Evolutionary conservation across 2,113 vertebrate genomes (phyloP).

Genomic region (Phaetusa simplex): DNA sequence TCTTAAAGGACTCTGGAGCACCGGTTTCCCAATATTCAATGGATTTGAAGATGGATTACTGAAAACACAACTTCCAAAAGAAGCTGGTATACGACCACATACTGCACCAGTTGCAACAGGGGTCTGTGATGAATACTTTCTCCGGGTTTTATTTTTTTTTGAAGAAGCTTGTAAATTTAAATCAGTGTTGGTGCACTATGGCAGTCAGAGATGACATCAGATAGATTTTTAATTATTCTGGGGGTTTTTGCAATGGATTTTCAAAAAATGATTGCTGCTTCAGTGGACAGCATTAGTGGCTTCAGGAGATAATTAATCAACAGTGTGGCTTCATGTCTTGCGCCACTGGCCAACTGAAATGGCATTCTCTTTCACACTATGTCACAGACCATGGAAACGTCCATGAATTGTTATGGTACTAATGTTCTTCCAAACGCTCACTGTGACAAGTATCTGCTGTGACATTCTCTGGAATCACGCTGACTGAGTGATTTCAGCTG

Average conservation of each 20-base stretch:
- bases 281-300: not conserved
- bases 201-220: not conserved
- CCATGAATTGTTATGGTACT: not conserved
- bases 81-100: not conserved
- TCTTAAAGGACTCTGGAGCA: slow-evolving; percentile 32
- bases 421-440: not conserved
- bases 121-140: not conserved
- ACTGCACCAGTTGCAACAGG: not conserved
- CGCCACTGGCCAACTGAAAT: not conserved
- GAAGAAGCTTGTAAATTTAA: not conserved
- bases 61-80: not conserved
- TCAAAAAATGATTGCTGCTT: not conserved
- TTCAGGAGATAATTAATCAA: not conserved
- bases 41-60: slow-evolving; percentile 16
- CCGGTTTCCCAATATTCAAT: slow-evolving; percentile 5
- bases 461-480: not conserved
- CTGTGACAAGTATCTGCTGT: not conserved
- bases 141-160: not conserved
- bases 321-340: not conserved
- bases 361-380: not conserved
- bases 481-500: not conserved
- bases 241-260: not conserved
- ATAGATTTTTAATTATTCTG: not conserved
- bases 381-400: not conserved
- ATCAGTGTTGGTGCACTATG: not conserved